These are phyloP conservation scores for Ciconia maguari DNA, from an alignment of 2,113 vertebrate species.

Conservation along the genomic window DNA sequence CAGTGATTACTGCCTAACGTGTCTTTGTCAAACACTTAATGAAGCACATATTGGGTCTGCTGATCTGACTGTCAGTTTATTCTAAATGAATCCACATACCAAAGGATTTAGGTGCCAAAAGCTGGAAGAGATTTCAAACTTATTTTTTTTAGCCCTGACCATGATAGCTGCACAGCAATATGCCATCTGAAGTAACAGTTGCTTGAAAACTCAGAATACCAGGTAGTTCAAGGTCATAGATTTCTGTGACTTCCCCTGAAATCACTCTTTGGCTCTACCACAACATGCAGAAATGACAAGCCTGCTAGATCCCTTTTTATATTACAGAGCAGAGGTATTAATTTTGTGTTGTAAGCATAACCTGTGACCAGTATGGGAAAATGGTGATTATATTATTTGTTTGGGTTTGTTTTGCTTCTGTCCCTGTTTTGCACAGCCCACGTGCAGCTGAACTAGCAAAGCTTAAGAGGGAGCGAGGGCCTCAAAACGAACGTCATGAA, in stretches of 20 bases:
- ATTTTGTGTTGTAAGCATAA: conserved; percentile 22
- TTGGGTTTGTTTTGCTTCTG: not conserved
- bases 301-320: not conserved
- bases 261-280: not conserved
- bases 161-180: conserved; percentile 34
- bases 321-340: not conserved
- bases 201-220: conserved; percentile 3
- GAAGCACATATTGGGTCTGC: conserved; percentile 65
- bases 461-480: not conserved
- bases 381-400: not conserved
- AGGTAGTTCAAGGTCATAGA: not conserved
- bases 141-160: conserved; percentile 24
- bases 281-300: not conserved
- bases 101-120: conserved; percentile 63
- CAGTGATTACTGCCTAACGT: not conserved
- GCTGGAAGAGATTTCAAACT: conserved; percentile 41
- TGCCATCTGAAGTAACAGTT: not conserved
- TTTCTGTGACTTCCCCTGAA: not conserved
- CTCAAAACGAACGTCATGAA: not conserved
- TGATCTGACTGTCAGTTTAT: conserved; percentile 64
- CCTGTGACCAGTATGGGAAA: not conserved
- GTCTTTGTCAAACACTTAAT: conserved; percentile 61
- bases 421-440: not conserved
- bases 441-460: not conserved
- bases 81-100: conserved; percentile 55